A percentile compares a stretch with the other conserved stretches of the same genome.
These are phyloP conservation scores for Pilophorus perplexus DNA, from an alignment of 2,888 invertebrate genomes.

Conservation along the genomic window DNA sequence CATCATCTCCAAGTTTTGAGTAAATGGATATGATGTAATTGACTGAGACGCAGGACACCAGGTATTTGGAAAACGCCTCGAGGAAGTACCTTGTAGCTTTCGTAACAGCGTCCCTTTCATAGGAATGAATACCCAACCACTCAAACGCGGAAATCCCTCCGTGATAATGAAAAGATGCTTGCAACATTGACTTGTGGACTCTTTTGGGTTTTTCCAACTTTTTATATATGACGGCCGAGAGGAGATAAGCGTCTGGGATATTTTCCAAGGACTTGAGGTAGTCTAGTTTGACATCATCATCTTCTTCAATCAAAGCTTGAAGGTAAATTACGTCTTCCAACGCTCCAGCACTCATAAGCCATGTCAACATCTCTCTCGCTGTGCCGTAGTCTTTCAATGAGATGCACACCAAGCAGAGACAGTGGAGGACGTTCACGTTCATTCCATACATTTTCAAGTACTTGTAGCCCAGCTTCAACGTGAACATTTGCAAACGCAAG, in stretches of 20 bases:
- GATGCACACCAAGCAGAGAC: conserved; percentile 8
- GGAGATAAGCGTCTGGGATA: conserved; percentile 1
- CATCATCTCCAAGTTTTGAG: conserved; percentile 4
- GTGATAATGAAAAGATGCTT: conserved; percentile 31
- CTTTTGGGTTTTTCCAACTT: conserved; percentile 22
- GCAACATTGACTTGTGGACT: conserved; percentile 17
- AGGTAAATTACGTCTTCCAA: conserved; percentile 27
- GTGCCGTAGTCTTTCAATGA: conserved; percentile 13
- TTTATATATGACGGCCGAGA: conserved; percentile 11
- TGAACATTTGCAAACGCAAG: conserved; percentile 9
- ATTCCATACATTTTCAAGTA: conserved; percentile 30
- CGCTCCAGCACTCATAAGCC: conserved; percentile 15
- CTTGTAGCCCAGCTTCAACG: conserved; percentile 24
- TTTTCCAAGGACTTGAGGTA: conserved; percentile 17
- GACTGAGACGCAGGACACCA: conserved; percentile 24
- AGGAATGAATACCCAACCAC: conserved; percentile 31
- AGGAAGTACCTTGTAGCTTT: conserved; percentile 20
- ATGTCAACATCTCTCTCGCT: neutral
- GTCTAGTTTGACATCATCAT: conserved; percentile 8
- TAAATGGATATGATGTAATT: conserved; percentile 27
- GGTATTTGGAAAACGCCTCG: conserved; percentile 31
- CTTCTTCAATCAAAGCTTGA: conserved; percentile 3
- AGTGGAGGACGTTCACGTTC: conserved; percentile 18
- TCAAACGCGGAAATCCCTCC: conserved; percentile 23
- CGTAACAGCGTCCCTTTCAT: conserved; percentile 10